phyloP scores from a whole-genome alignment of 2,797 vertebrate species.

The Percopsis omiscomaycus region DNA sequence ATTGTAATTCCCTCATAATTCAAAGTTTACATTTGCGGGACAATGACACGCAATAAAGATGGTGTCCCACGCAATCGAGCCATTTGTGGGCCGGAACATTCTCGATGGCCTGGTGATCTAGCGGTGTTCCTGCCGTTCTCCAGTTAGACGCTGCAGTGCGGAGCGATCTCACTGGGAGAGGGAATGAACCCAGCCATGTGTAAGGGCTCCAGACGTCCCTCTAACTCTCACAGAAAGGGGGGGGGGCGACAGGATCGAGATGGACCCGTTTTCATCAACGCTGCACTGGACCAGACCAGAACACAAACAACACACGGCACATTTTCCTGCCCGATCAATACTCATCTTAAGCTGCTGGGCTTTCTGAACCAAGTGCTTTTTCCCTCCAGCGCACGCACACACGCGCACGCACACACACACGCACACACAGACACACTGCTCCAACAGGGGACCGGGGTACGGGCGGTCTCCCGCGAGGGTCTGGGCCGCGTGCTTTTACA shows the following conservation, averaged over 20 bases:
- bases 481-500: slow-evolving; percentile 33
- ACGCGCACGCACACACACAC: no score
- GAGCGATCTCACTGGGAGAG: slow-evolving; percentile 47
- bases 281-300: not conserved
- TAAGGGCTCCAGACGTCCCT: slow-evolving; percentile 28
- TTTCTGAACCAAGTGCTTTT: slow-evolving; percentile 22
- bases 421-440: no score
- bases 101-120: slow-evolving; percentile 26
- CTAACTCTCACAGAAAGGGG: slow-evolving; percentile 56
- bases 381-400: not conserved
- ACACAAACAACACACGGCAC: slow-evolving; percentile 40
- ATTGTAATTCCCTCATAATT: no score
- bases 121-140: slow-evolving; percentile 41
- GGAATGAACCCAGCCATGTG: slow-evolving; percentile 59
- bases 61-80: slow-evolving; percentile 5
- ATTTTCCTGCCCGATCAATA: slow-evolving; percentile 54
- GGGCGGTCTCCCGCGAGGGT: no score
- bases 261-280: slow-evolving; percentile 14
- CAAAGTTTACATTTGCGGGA: no score
- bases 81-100: slow-evolving; percentile 42
- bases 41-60: no score
- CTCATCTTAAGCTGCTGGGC: slow-evolving; percentile 30
- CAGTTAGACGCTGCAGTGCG: slow-evolving; percentile 39
- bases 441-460: no score
- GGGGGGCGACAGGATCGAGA: slow-evolving; percentile 25